Conservation (phyloP, 1,140 invertebrate genomes). For the Zophobas atratus region DNA sequence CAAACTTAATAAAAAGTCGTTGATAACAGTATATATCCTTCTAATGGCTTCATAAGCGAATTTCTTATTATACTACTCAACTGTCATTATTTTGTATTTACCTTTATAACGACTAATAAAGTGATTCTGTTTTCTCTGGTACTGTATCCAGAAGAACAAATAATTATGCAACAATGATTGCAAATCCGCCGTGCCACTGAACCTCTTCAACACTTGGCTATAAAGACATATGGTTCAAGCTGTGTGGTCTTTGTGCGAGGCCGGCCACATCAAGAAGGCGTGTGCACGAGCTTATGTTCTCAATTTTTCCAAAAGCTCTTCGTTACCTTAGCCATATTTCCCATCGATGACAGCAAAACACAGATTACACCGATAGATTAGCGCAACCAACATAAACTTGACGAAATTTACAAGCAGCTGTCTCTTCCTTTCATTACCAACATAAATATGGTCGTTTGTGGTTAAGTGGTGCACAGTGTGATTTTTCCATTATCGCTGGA, state of each 20-base stretch:
- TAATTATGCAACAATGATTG: too few relatives aligned
- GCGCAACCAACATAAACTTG: not conserved
- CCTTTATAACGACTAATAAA: too few relatives aligned
- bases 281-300: constrained; percentile 11
- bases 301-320: constrained; percentile 15
- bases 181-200: too few relatives aligned
- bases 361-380: constrained; percentile 28
- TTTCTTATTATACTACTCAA: too few relatives aligned
- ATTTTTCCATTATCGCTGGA: constrained; percentile 55
- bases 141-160: too few relatives aligned
- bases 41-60: too few relatives aligned
- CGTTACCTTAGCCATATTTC: not conserved
- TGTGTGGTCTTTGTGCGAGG: constrained; percentile 43
- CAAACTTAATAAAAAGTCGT: too few relatives aligned
- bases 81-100: too few relatives aligned
- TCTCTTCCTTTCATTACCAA: constrained; percentile 16
- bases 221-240: constrained; percentile 33
- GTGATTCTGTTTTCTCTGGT: too few relatives aligned
- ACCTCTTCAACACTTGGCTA: too few relatives aligned
- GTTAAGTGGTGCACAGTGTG: constrained; percentile 35
- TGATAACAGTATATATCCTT: too few relatives aligned
- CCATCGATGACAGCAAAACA: constrained; percentile 22
- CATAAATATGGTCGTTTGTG: constrained; percentile 30
- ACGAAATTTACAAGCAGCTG: constrained; percentile 34
- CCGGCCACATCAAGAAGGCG: constrained; percentile 40